phyloP scores from a whole-genome alignment of 2,888 invertebrate genomes.

The Volucella inanis region DNA sequence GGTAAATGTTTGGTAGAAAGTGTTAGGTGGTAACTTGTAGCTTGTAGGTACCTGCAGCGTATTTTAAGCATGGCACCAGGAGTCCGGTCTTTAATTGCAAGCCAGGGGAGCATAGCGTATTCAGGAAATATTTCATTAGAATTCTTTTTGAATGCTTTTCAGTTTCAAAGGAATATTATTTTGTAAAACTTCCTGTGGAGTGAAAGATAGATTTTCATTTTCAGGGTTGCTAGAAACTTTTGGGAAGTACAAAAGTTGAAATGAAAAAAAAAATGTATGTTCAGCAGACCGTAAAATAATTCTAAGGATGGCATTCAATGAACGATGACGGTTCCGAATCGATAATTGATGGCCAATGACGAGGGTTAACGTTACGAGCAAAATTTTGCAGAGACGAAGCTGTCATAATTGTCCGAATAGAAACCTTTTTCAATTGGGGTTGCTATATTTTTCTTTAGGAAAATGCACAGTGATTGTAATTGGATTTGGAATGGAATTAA shows the following conservation, averaged over 20 bases:
- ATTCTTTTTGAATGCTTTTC: conserved; percentile 44
- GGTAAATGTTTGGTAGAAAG: too few relatives aligned
- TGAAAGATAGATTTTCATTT: neutral
- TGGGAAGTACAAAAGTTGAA: neutral
- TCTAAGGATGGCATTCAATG: conserved; percentile 38
- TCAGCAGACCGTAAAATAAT: conserved; percentile 39
- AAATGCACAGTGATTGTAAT: neutral
- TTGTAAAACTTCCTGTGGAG: conserved; percentile 45
- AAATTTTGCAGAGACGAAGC: neutral
- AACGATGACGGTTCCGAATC: conserved; percentile 43
- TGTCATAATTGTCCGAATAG: neutral
- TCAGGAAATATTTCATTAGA: conserved; percentile 70
- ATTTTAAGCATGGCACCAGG: conserved; percentile 16
- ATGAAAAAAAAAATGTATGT: conserved; percentile 27
- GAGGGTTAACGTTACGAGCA: neutral
- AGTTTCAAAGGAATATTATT: conserved; percentile 60
- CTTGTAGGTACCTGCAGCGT: conserved; percentile 11
- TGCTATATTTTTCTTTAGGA: neutral
- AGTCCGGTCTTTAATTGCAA: conserved; percentile 53
- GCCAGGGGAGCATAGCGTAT: conserved; percentile 46
- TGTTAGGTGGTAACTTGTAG: too few relatives aligned
- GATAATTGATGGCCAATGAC: conserved; percentile 34
- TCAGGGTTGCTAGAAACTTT: too few relatives aligned
- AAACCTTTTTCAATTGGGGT: neutral
- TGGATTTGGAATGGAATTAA: neutral